Evolutionary conservation across 2,888 invertebrate species (phyloP).

Genomic region (Biston betularia): DNA sequence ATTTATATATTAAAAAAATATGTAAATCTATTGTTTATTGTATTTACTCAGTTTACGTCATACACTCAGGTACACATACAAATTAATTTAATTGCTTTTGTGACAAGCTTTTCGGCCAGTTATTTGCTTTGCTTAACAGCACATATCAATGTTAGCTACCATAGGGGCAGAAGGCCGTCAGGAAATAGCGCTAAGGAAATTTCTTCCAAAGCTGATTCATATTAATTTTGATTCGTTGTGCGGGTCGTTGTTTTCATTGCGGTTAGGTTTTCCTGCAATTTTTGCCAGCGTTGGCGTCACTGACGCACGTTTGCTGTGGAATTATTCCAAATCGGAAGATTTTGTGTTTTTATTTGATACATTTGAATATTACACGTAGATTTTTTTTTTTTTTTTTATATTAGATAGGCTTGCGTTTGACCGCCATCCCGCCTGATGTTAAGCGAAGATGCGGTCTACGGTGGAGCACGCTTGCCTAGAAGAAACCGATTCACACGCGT

Average conservation of each 20-base stretch:
- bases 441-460: no score
- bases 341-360: neutral
- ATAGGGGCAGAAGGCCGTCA: conserved; percentile 54
- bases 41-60: no score
- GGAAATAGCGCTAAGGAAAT: conserved; percentile 53
- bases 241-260: conserved; percentile 41
- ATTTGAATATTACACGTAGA: no score
- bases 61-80: neutral
- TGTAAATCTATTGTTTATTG: no score
- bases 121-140: conserved; percentile 46
- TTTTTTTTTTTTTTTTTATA: no score
- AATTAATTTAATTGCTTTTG: conserved; percentile 21
- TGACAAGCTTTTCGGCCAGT: conserved; percentile 38
- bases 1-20: no score
- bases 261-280: conserved; percentile 44
- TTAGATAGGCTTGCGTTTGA: no score
- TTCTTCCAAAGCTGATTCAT: conserved; percentile 54
- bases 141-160: neutral
- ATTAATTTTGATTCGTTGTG: conserved; percentile 40
- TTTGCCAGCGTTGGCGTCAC: conserved; percentile 25
- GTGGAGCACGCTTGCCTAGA: no score
- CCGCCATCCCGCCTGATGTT: no score
- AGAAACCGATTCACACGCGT: no score
- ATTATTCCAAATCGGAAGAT: conserved; percentile 19
- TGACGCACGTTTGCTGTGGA: conserved; percentile 30